phyloP scores from a whole-genome alignment of 2,888 invertebrate species.

The Scaptomyza tumidula region DNA sequence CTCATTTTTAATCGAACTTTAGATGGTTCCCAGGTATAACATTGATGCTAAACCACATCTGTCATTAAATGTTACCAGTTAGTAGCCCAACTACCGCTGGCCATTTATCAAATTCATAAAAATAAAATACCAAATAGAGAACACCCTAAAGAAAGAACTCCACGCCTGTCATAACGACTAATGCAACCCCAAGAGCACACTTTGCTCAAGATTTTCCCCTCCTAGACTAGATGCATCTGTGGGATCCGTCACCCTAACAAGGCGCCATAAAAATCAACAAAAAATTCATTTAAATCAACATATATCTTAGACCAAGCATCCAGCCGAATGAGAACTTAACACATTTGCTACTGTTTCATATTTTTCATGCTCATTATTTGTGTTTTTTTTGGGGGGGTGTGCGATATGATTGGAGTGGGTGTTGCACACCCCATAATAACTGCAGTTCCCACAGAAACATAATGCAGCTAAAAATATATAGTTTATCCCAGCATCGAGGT shows the following conservation, averaged over 20 bases:
- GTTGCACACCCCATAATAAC: conserved; percentile 64
- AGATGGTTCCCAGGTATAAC: conserved; percentile 41
- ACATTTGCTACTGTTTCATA: conserved; percentile 76
- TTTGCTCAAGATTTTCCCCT: conserved; percentile 52
- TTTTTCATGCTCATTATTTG: conserved; percentile 66
- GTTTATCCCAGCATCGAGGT: conserved; percentile 8
- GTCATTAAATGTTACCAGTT: conserved; percentile 63
- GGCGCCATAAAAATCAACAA: conserved; percentile 78
- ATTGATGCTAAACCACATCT: conserved; percentile 28
- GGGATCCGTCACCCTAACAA: conserved; percentile 26
- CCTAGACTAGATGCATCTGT: conserved; percentile 9
- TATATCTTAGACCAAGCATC: conserved; percentile 63
- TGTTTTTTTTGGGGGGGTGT: conserved; percentile 2
- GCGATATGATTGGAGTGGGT: conserved; percentile 19
- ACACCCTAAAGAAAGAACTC: conserved; percentile 16
- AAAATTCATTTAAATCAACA: conserved; percentile 78
- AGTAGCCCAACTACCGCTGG: conserved; percentile 59
- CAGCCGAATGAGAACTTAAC: conserved; percentile 15
- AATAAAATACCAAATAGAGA: conserved; percentile 46
- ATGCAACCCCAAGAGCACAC: conserved; percentile 58
- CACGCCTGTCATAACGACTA: conserved; percentile 57
- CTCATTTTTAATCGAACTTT: too few relatives aligned
- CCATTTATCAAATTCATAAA: conserved; percentile 77
- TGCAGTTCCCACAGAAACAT: conserved; percentile 65
- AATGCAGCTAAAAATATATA: conserved; percentile 51